These are phyloP conservation scores for Mactra quadrangularis DNA, from an alignment of 1,140 invertebrate species.

Conservation along the genomic window DNA sequence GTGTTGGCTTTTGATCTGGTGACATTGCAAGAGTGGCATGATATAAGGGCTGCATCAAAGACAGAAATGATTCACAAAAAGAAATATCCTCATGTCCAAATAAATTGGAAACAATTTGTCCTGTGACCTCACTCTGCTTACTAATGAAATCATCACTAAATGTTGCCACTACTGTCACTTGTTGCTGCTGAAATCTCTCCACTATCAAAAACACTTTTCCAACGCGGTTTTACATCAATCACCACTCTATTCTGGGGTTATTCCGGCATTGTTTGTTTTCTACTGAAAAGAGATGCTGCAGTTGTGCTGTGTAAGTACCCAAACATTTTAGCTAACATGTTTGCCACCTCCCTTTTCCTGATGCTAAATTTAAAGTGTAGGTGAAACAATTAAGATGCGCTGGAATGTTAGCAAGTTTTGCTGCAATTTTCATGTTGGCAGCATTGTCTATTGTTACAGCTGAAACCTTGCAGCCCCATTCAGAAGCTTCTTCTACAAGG, in stretches of 20 bases:
- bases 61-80: background rate
- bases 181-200: conserved; percentile 46
- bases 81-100: background rate
- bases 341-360: conserved; percentile 27
- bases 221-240: conserved; percentile 58
- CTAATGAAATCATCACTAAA: conserved; percentile 6
- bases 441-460: conserved; percentile 54
- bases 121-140: background rate
- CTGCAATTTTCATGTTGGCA: conserved; percentile 45
- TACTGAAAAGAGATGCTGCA: conserved; percentile 31
- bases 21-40: conserved; percentile 9
- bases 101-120: background rate
- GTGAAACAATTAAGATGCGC: conserved; percentile 56
- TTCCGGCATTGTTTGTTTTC: conserved; percentile 24
- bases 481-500: background rate
- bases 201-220: conserved; percentile 61
- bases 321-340: conserved; percentile 13
- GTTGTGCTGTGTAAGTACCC: conserved; percentile 55
- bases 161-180: conserved; percentile 42
- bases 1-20: background rate
- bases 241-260: conserved; percentile 55
- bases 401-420: conserved; percentile 24
- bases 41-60: conserved; percentile 14
- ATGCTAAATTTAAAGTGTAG: conserved; percentile 57
- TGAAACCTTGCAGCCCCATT: conserved; percentile 6